Base-by-base conservation (phyloP, 2,888 invertebrate genomes). In the Plagodis dolabraria region DNA sequence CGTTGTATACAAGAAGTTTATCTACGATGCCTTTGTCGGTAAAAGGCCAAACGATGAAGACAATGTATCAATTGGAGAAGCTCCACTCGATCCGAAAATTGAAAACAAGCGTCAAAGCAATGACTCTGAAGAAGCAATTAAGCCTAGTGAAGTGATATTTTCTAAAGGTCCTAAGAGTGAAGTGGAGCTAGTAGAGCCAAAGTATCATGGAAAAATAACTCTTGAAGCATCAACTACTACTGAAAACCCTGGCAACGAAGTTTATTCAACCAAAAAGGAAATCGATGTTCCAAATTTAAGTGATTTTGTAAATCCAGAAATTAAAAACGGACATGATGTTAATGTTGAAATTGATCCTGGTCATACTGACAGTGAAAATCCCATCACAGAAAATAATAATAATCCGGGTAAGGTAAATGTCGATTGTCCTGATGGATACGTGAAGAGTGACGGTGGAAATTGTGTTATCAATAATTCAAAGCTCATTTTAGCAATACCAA, bases 141-240 rank as follows among this genome's bases (percentile, higher is more conserved):
- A 59, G 54, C 60, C 68, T 10, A 64, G 57, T 8, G 60, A 65
- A 4, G 63, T 72, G 38, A 52, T 51, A 6, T 65, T 69, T 9
- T 62, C 57, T 6, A 60, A 68, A n/a, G 71, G 79, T 48, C 84
- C 86, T 0, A 86, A 86, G 60, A 71, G 77, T 10, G 89, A 91
- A 50, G 80, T 90, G 0, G 91, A 91, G 72, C 72, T 87, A 4
- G 75, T 91, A 45, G 85, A 86, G 52, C 84, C 90, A 0, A 74
- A 70, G 47, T 86, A 86, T 57, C 85, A 87, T 59, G 85, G 87
- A 2, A 83, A 82, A 60, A 63, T 79, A n/a, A 55, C 55, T 34
- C 71, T 69, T 53, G 67, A 60, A 33, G 33, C 59, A 53, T 33
- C 63, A 60, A 52, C 38, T 60, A 53, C 40, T 43, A 53, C 60